Percentiles rank a stretch among this genome's conserved stretches.
These are phyloP conservation scores for Anoura caudifer DNA, from an alignment of 2,113 vertebrate species.

Conservation along the genomic window DNA sequence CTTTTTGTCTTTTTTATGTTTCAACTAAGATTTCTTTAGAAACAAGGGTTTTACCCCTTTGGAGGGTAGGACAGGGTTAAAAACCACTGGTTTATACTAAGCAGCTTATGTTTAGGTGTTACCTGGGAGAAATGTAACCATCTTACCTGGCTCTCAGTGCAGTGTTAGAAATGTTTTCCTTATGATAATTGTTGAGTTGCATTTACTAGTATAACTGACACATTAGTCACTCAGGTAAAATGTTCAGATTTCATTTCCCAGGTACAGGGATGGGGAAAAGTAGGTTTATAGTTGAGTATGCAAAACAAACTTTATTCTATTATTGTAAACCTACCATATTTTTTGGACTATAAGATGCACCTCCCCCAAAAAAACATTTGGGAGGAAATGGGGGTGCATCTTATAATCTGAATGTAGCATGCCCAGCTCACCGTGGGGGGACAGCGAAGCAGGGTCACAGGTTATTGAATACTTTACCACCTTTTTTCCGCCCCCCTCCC, in stretches of 20 bases:
- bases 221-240: background rate
- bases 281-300: background rate
- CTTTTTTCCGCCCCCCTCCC: too few relatives aligned
- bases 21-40: background rate
- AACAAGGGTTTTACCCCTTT: background rate
- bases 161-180: background rate
- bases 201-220: background rate
- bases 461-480: too few relatives aligned
- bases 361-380: too few relatives aligned
- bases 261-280: background rate
- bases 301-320: background rate
- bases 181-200: background rate
- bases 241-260: background rate
- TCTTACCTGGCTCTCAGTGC: background rate
- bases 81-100: background rate
- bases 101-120: background rate
- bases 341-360: too few relatives aligned
- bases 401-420: too few relatives aligned
- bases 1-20: background rate
- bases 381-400: too few relatives aligned
- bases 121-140: background rate
- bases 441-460: too few relatives aligned
- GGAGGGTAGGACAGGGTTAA: background rate
- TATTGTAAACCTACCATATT: background rate
- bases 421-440: too few relatives aligned